Conservation (phyloP, 2,797 vertebrate genomes). For the Muscicapa striata region DNA sequence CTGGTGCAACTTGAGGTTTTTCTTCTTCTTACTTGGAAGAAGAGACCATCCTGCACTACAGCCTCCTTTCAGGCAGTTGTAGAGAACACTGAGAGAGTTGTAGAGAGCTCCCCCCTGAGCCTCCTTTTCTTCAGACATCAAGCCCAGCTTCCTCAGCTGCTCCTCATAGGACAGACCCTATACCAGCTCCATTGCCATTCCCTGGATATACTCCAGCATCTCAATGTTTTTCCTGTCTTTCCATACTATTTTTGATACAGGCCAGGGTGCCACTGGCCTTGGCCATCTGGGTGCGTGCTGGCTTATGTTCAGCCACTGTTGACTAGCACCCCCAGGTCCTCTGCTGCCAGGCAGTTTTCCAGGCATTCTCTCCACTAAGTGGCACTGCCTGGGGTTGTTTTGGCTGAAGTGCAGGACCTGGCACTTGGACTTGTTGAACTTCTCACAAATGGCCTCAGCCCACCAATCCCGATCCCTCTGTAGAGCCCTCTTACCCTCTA, state of each 20-base stretch:
- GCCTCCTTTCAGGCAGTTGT: neutral
- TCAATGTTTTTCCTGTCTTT: neutral
- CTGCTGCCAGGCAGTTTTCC: neutral
- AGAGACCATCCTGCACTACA: neutral
- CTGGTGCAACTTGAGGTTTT: neutral
- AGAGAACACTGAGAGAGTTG: rapidly evolving
- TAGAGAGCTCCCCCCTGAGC: neutral
- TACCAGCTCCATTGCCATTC: neutral
- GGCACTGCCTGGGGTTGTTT: neutral
- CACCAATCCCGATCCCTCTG: neutral
- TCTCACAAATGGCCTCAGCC: neutral
- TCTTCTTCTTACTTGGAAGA: neutral
- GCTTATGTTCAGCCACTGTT: neutral
- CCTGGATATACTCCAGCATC: neutral
- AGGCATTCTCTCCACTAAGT: neutral
- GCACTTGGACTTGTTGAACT: neutral
- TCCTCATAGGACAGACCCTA: neutral
- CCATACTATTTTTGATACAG: neutral
- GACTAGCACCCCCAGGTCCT: neutral
- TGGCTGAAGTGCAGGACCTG: neutral
- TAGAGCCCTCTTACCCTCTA: neutral
- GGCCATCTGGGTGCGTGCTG: neutral
- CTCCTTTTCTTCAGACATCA: neutral
- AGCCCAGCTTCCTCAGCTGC: neutral
- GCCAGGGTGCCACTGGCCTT: neutral